phyloP scores from a whole-genome alignment of 2,888 invertebrate genomes.

The Tenthredo livida region DNA sequence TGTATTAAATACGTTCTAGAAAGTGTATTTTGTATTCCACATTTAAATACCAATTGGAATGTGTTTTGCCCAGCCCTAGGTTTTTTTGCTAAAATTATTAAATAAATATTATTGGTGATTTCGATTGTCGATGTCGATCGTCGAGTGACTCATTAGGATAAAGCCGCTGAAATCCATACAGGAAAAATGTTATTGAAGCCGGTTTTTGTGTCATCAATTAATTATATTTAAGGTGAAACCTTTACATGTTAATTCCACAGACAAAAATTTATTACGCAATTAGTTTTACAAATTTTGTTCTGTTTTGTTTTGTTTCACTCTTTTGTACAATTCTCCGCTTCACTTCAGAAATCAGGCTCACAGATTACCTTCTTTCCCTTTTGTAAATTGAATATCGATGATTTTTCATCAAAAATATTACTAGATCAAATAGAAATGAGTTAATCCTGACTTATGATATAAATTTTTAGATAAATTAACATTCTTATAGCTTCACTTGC shows the following conservation, averaged over 20 bases:
- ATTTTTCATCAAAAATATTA: not conserved
- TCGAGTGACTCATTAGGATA: not conserved
- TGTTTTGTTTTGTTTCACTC: too few species aligned
- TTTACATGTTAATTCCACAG: not conserved
- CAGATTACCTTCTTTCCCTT: not conserved
- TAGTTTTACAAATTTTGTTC: not conserved
- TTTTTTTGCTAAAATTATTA: not conserved
- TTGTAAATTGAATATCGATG: constrained; percentile 4
- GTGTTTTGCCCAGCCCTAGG: not conserved
- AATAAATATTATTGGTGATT: constrained; percentile 11
- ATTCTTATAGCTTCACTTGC: not conserved
- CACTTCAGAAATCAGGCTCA: not conserved
- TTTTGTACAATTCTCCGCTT: not conserved
- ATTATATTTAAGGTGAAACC: not conserved
- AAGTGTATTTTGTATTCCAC: not conserved
- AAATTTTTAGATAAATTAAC: not conserved
- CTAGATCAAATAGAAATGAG: not conserved
- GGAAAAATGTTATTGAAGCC: not conserved
- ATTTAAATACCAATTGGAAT: not conserved
- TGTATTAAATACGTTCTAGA: not conserved
- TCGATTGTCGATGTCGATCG: not conserved
- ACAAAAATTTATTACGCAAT: not conserved
- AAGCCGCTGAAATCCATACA: not conserved
- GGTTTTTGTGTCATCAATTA: not conserved
- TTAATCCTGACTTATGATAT: not conserved